phyloP scores from a whole-genome alignment of 2,113 vertebrate species.

The Ictalurus punctatus region DNA sequence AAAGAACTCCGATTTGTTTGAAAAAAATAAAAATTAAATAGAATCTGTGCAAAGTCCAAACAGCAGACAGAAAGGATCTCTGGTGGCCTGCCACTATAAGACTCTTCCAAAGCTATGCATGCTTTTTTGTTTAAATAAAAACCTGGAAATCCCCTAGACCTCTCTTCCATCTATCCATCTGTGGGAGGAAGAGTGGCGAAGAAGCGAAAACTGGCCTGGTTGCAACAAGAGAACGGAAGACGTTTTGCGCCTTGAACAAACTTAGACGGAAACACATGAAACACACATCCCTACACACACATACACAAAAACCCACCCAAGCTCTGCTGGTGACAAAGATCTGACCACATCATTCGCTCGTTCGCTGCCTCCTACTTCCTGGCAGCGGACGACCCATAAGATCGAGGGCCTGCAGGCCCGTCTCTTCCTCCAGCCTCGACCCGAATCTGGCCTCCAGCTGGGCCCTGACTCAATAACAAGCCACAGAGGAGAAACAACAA shows the following conservation, averaged over 20 bases:
- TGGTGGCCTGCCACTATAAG: slow-evolving; percentile 41
- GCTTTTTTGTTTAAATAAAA: slow-evolving; percentile 22
- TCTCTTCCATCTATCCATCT: slow-evolving; percentile 42
- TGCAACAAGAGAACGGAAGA: slow-evolving; percentile 47
- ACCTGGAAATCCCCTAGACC: slow-evolving; percentile 27
- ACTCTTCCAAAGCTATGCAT: not conserved
- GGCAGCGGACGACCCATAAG: slow-evolving; percentile 78
- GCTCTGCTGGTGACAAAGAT: slow-evolving; percentile 82
- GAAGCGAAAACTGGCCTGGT: slow-evolving; percentile 58
- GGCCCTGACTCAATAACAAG: slow-evolving; percentile 47
- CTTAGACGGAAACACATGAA: slow-evolving; percentile 42
- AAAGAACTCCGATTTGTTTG: not conserved
- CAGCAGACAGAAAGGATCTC: slow-evolving; percentile 25
- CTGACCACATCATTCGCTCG: slow-evolving; percentile 93
- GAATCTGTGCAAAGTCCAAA: slow-evolving; percentile 17
- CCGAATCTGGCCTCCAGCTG: slow-evolving; percentile 74
- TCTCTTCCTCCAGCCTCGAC: slow-evolving; percentile 52
- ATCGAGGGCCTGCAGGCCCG: slow-evolving; percentile 59
- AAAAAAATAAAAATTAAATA: not conserved
- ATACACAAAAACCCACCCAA: slow-evolving; percentile 56
- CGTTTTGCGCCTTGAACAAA: slow-evolving; percentile 10
- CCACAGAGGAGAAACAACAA: slow-evolving; percentile 45
- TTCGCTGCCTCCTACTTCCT: slow-evolving; percentile 81
- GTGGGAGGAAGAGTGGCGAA: slow-evolving; percentile 58
- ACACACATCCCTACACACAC: slow-evolving; percentile 61